Percentiles rank a stretch among this genome's conserved stretches.
These are phyloP conservation scores for Leptinotarsa peninsularis DNA, from an alignment of 2,888 invertebrate genomes.

Conservation along the genomic window DNA sequence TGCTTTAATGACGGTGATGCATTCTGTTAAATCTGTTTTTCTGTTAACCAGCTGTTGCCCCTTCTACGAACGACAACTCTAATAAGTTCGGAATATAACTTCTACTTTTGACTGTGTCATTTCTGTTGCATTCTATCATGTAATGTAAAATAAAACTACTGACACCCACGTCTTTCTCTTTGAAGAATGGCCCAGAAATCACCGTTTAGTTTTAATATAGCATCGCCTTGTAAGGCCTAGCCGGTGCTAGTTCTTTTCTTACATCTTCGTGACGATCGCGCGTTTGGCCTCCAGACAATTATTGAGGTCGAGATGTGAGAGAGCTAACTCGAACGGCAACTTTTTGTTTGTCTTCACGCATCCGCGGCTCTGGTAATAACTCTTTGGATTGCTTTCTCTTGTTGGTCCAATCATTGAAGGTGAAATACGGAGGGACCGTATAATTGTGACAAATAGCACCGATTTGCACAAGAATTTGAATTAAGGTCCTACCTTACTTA, in stretches of 20 bases:
- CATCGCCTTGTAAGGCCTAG: not conserved
- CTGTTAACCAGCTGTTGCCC: too few relatives aligned
- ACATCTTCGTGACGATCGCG: not conserved
- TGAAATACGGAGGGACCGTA: too few relatives aligned
- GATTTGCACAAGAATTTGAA: too few relatives aligned
- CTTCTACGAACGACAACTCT: too few relatives aligned
- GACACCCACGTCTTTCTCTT: not conserved
- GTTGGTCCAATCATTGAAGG: not conserved
- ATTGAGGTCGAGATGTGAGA: conserved; percentile 10
- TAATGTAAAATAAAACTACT: not conserved
- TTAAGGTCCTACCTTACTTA: too few relatives aligned
- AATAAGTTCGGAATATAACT: too few relatives aligned
- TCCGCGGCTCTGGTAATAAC: conserved; percentile 8
- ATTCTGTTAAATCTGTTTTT: too few relatives aligned
- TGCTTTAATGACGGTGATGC: not conserved
- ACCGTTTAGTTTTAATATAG: not conserved
- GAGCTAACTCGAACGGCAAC: conserved; percentile 5
- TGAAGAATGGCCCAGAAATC: not conserved
- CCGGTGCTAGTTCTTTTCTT: not conserved
- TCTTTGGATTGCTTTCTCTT: conserved; percentile 8
- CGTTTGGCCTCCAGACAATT: conserved; percentile 16
- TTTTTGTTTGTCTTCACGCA: conserved; percentile 16
- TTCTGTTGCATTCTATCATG: too few relatives aligned
- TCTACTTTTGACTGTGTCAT: too few relatives aligned
- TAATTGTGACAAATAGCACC: too few relatives aligned